These are phyloP conservation scores for Cirrhinus mrigala DNA, from an alignment of 2,797 vertebrate genomes.

Conservation along the genomic window DNA sequence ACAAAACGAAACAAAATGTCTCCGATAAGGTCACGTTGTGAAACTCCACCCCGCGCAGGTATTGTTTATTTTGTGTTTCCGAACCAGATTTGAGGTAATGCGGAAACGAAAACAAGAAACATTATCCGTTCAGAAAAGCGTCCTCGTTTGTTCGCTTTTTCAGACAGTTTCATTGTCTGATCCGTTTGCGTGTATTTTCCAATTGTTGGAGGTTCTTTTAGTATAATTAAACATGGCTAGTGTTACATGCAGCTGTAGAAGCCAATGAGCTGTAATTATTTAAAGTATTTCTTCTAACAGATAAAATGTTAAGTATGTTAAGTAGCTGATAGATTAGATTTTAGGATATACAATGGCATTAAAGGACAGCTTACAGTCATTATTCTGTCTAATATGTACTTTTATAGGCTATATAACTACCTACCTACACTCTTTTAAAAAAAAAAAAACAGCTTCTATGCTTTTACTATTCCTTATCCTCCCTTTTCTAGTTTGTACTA, in stretches of 20 bases:
- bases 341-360: not conserved
- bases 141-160: not conserved
- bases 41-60: not conserved
- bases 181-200: not conserved
- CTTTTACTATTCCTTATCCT: not conserved
- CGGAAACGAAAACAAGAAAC: constrained; percentile 4
- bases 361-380: not conserved
- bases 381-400: not conserved
- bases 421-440: not conserved
- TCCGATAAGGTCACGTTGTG: not conserved
- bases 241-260: not conserved
- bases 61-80: constrained; percentile 16
- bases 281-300: not conserved
- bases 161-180: not conserved
- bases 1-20: not conserved
- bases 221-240: not conserved
- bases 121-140: constrained; percentile 7
- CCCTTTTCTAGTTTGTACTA: not conserved
- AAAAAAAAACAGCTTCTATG: not conserved
- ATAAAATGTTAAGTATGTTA: not conserved
- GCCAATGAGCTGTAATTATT: not conserved
- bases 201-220: not conserved
- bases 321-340: not conserved
- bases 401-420: not conserved
- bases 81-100: constrained; percentile 41